phyloP scores from a whole-genome alignment of 2,797 vertebrate genomes.

The Paedocypris micromegethes region DNA sequence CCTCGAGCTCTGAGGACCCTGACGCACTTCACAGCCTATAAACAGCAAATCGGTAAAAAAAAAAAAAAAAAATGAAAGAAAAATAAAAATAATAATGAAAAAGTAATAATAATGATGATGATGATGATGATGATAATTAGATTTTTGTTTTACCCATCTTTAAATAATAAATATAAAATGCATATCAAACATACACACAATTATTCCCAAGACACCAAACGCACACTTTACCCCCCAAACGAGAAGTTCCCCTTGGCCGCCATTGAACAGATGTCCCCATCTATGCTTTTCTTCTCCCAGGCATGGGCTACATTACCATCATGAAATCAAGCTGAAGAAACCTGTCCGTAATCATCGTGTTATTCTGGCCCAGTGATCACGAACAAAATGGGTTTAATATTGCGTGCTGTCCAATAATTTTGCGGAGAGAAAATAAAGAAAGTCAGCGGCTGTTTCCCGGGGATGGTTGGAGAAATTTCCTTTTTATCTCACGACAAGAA shows the following conservation, averaged over 20 bases:
- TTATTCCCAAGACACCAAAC: constrained; percentile 47
- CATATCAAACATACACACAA: constrained; percentile 39
- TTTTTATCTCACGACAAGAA: constrained; percentile 77
- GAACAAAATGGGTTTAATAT: constrained; percentile 94
- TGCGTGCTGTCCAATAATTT: constrained; percentile 89
- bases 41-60: too few relatives aligned
- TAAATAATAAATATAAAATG: not conserved
- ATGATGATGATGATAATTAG: too few relatives aligned
- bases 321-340: constrained; percentile 92
- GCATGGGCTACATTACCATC: constrained; percentile 88
- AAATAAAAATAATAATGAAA: too few relatives aligned
- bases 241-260: constrained; percentile 60
- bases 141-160: not conserved
- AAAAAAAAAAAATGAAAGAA: not conserved
- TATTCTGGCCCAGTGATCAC: constrained; percentile 96
- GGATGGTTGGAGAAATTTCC: constrained; percentile 31
- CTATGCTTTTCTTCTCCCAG: constrained; percentile 88
- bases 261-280: constrained; percentile 95
- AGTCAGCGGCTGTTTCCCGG: constrained; percentile 49
- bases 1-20: constrained; percentile 38
- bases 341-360: constrained; percentile 97
- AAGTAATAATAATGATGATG: too few relatives aligned
- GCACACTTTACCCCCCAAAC: constrained; percentile 42
- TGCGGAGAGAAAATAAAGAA: constrained; percentile 63
- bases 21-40: too few relatives aligned